Evolutionary conservation across 2,797 vertebrate species (phyloP).

Genomic region (Aldrovandia affinis): DNA sequence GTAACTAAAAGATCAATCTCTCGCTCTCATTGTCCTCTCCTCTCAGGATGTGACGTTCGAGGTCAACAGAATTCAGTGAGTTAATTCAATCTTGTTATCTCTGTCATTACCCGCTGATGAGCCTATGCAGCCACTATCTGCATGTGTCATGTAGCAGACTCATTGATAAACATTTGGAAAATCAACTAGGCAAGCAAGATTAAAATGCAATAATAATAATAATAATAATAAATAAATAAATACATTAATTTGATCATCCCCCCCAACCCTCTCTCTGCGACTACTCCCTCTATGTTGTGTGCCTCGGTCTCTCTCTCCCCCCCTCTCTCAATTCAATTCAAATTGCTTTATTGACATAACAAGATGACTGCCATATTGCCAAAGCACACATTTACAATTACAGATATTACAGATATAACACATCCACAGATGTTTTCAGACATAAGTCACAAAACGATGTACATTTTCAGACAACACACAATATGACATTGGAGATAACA

Average conservation of each 20-base stretch:
- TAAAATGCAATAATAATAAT: no score
- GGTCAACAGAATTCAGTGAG: conserved; percentile 69
- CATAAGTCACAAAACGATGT: no score
- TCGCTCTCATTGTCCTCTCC: conserved; percentile 33
- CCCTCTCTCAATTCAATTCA: neutral
- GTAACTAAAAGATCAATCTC: conserved; percentile 17
- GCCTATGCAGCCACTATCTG: neutral
- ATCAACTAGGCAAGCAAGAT: neutral
- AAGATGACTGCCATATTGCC: no score
- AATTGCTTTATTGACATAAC: no score
- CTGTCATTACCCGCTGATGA: conserved; percentile 5
- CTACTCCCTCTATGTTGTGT: neutral
- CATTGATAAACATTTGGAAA: neutral
- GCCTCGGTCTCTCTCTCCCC: neutral
- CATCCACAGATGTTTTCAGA: no score
- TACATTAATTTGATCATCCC: neutral
- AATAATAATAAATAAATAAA: neutral
- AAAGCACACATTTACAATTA: no score
- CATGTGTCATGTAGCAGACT: neutral
- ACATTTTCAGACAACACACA: no score
- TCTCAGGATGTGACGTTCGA: conserved; percentile 65
- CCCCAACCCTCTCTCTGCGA: neutral
- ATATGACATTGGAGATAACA: no score
- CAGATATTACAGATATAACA: no score
- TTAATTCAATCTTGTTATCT: conserved; percentile 28